A percentile compares a stretch with the other conserved stretches of the same genome.
Conservation (phyloP, 2,888 invertebrate species). For the Lepetodrilus schrolli region DNA sequence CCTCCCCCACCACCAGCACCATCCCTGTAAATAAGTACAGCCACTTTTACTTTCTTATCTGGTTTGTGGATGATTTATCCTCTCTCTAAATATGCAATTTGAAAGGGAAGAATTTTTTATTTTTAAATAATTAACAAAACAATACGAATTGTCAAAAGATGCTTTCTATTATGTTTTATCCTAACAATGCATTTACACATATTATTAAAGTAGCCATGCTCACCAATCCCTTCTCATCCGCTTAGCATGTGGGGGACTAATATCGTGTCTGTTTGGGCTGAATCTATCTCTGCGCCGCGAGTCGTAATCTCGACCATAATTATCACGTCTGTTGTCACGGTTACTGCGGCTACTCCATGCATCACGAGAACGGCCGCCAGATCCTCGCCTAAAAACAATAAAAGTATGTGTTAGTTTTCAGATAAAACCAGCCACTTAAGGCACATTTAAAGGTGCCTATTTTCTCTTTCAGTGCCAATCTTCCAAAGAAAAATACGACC, state of each 20-base stretch:
- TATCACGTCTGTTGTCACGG: conserved; percentile 63
- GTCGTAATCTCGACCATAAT: conserved; percentile 68
- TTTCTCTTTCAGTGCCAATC: neutral
- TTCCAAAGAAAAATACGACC: neutral
- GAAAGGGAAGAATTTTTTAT: too few species aligned
- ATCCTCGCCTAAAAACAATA: conserved; percentile 23
- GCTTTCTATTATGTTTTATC: too few species aligned
- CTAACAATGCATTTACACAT: too few species aligned
- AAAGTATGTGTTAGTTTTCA: too few species aligned
- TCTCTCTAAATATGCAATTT: too few species aligned
- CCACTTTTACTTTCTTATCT: neutral
- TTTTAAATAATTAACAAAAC: too few species aligned
- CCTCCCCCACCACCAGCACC: conserved; percentile 3
- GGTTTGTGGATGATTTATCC: too few species aligned
- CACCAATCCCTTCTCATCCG: conserved; percentile 74
- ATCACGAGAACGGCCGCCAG: conserved; percentile 40
- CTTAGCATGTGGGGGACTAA: conserved; percentile 73
- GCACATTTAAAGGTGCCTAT: neutral
- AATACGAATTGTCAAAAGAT: too few species aligned
- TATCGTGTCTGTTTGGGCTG: conserved; percentile 68
- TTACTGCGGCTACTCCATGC: conserved; percentile 63
- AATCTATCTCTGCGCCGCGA: conserved; percentile 66
- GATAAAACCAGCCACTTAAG: too few species aligned
- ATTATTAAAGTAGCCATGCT: too few species aligned
- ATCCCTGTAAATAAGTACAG: neutral